A percentile compares a stretch with the other conserved stretches of the same genome.
Evolutionary conservation across 2,113 vertebrate species (phyloP).

Genomic region (Callospermophilus lateralis): DNA sequence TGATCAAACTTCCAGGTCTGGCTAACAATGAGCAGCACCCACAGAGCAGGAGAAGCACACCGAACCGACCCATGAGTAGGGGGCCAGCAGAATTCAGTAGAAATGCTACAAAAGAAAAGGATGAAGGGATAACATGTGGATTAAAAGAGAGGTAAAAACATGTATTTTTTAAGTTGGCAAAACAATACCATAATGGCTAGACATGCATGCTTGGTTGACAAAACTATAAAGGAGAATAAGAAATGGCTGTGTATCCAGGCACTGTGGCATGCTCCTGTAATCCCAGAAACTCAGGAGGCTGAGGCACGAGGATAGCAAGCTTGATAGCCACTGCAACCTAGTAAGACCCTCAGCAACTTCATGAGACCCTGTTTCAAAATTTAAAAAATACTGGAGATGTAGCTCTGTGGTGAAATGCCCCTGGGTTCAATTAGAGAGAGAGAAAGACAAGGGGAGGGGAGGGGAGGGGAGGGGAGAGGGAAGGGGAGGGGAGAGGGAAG

Average conservation of each 20-base stretch:
- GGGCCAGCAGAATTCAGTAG: neutral
- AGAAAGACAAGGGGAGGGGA: too few relatives aligned
- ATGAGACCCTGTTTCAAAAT: too few relatives aligned
- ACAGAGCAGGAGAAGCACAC: neutral
- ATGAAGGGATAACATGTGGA: neutral
- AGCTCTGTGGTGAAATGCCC: too few relatives aligned
- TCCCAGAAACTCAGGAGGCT: too few relatives aligned
- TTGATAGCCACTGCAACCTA: too few relatives aligned
- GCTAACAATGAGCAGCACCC: neutral
- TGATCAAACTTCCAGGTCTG: neutral
- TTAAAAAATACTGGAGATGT: too few relatives aligned
- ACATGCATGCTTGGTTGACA: neutral
- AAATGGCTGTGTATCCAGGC: too few relatives aligned
- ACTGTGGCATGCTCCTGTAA: too few relatives aligned
- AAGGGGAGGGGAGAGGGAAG: accelerated
- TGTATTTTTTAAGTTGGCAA: neutral
- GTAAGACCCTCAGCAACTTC: too few relatives aligned
- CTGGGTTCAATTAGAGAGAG: too few relatives aligned
- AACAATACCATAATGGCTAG: neutral
- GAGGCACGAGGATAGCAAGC: too few relatives aligned
- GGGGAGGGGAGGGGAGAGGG: accelerated
- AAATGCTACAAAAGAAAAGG: neutral
- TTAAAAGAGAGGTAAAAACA: neutral
- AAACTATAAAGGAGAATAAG: neutral
- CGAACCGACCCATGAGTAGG: neutral